phyloP scores from a whole-genome alignment of 2,888 invertebrate species.

The Uropetala carovei region DNA sequence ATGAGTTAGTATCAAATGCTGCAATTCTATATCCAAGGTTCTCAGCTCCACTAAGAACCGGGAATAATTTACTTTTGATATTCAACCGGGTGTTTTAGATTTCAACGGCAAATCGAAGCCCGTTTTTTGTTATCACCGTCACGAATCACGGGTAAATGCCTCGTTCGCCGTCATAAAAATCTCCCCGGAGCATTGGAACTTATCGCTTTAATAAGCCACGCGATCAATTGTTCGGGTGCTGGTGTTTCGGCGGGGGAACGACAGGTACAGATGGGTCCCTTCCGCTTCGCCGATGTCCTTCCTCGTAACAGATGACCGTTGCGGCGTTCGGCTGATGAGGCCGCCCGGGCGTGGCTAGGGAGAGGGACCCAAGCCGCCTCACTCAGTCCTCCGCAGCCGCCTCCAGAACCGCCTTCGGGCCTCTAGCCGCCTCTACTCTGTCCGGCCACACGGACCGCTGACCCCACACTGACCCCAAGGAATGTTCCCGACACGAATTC shows the following conservation, averaged over 20 bases:
- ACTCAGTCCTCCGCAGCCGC: not conserved
- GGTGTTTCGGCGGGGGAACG: not conserved
- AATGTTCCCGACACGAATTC: conserved; percentile 38
- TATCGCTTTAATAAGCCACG: conserved; percentile 8
- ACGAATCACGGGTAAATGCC: too few relatives aligned
- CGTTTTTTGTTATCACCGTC: too few relatives aligned
- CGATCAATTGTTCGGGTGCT: not conserved
- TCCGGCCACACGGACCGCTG: not conserved
- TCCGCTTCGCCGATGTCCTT: not conserved
- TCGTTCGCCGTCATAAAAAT: too few relatives aligned
- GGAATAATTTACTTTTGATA: too few relatives aligned
- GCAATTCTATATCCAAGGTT: too few relatives aligned
- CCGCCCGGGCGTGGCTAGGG: not conserved
- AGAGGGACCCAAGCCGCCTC: not conserved
- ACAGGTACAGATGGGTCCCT: conserved; percentile 23
- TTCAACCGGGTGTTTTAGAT: too few relatives aligned
- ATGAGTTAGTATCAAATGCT: too few relatives aligned
- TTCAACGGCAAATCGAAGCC: too few relatives aligned
- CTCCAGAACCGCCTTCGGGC: conserved; percentile 36
- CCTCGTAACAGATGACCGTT: not conserved
- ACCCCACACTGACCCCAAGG: not conserved
- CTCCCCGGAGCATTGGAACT: not conserved
- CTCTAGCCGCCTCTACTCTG: not conserved
- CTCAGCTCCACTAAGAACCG: too few relatives aligned
- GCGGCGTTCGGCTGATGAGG: not conserved